Evolutionary conservation across 2,888 invertebrate genomes (phyloP), one percentile per base, ranked within the genome.

Genomic region (Drosophila nr. perissopoda): DNA sequence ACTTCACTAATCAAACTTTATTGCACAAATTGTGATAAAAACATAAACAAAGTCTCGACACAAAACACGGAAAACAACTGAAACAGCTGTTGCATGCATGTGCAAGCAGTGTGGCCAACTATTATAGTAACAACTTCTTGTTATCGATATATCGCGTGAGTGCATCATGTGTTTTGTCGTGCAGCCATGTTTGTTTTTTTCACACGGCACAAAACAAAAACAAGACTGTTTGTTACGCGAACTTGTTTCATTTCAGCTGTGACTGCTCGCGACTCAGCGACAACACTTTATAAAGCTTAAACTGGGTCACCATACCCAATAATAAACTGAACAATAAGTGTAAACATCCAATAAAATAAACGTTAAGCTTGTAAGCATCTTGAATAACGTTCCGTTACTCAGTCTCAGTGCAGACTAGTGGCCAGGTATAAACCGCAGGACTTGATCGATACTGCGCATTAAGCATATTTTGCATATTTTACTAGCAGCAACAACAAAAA

Each of bases 321-420:
- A 49, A 57, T 51, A 52, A 70, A 53, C 52, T 34, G 7, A 70
- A 64, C 29, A 66, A 63, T 69, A 70, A 80, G 79, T 76, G 64
- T 51, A 25, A 58, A 76, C 3, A 6, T n/a, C 0, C n/a, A n/a
- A 11, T 11, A 11, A 21, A 18, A 21, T 56, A 63, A 40, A 51
- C 25, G 31, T 59, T 36, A 25, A 71, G 36, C 53, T 72, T 54
- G 75, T 78, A 80, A 80, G 81, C 75, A 74, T 69, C 59, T 64
- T 61, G 71, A 75, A 78, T 68, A 64, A 66, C 49, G 21, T 63
- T 72, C 72, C 69, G 75, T 76, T 73, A 83, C 89, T 90, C 86
- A 84, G 69, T 90, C 89, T 90, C 88, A 88, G 90, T 69, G 90
- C 56, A 88, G 89, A 90, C 86, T 89, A 90, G 88, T 88, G 75